Base-by-base conservation (phyloP, 2,888 invertebrate species). In the Pantelozetes paolii region DNA sequence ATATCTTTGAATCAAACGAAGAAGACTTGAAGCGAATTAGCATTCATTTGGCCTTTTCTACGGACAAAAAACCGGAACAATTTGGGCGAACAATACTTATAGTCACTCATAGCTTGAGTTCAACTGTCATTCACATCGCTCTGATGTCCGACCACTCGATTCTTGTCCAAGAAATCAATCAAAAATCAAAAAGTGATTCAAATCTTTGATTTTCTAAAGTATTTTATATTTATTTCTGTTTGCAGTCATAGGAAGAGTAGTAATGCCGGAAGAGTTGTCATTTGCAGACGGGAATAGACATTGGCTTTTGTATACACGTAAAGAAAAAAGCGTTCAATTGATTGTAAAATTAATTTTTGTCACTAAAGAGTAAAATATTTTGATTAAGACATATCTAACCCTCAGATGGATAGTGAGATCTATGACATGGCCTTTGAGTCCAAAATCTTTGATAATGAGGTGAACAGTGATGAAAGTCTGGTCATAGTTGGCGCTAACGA, bases 401-500 rank as follows among this genome's bases (percentile, higher is more conserved):
- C 13, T 62, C 82, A 89, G 80, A 89, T 92, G 78, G 92, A 92
- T 82, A 86, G 90, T 77, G 89, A 89, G 87, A 73, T 73, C 1
- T 67, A 69, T 30, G 20, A 48, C 15, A 23, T 69, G 26, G 6
- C 32, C 87, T 30, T 85, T 88, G 54, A 87, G 87, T 77, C 89
- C 89, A 30, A 73, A 50, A 59, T 70, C 18, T 57, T 72, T 1
- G 75, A 76, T n/a, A 71, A 59, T 13, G 5, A 88, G 87, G 77
- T 83, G 86, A 64, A 88, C 23, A 59, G 11, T 30, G 59, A 59
- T 9, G 59, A 59, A 80, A 72, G 91, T 81, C 91, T 92, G 79
- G 90, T 92, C 13, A 91, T 92, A 82, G 88, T 94, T 72, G 92
- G 92, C 15, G 93, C 93, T 30, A 86, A 92, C 20, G 92, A 91